Evolutionary conservation across 2,113 vertebrate species (phyloP), one percentile per base, ranked within the genome.

Genomic region (Tragelaphus scriptus): DNA sequence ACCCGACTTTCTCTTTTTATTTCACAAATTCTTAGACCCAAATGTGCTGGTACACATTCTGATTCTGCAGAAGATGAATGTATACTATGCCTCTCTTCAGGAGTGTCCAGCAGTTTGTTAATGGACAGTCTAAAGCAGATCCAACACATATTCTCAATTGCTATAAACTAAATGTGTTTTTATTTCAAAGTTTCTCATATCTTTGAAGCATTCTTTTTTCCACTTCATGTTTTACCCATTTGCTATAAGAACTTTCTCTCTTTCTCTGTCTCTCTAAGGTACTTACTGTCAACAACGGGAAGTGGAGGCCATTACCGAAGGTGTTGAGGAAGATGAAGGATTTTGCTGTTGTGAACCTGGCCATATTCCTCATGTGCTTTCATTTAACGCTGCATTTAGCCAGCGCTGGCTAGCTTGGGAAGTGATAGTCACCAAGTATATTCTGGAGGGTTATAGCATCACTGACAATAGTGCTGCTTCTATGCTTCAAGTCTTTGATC

Each of bases 341-440:
- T 99, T 99, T 98, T 99, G 99, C 98, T 99, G 99, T 97, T 99
- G 99, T 97, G 99, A 99, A 96, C 99, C 99, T 51, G 99, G 99
- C 85, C 99, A 99, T 94, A 98, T 99, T 96, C 99, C 99, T 97
- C 99, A 99, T 55, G 98, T 99, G 98, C 98, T 99, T 89, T 99
- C 99, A 40, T 99, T 99, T 95, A 99, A 99, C 40, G 98, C 99
- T 90, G 99, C 99, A 1, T 99, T 99, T 97, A 98, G 99, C 86
- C 99, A 99, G 91, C 99, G 99, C 88, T 99, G 99, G 99, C 98
- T 99, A 21, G 99, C 99, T 88, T 99, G 99, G 99, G 99, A 99
- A 97, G 99, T 99, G 59, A 98, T 99, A 44, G 99, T 99, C 96
- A 99, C 99, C 26, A 99, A 99, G 90, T 99, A 99, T 44, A 99